Evolutionary conservation across 2,888 invertebrate genomes (phyloP).

Genomic region (Dusona sp.): DNA sequence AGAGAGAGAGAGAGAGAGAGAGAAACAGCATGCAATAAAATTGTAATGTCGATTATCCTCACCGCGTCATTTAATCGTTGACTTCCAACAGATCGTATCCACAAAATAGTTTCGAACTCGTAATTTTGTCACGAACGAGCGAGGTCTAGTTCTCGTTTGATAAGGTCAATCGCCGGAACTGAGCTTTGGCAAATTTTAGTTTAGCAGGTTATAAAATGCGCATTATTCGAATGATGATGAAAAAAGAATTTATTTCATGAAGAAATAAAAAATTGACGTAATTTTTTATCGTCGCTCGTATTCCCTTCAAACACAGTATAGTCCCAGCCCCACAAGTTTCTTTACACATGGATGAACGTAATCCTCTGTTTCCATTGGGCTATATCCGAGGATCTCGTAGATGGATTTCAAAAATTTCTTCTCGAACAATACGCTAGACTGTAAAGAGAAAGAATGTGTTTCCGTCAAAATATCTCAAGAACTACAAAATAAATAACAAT

Average conservation of each 20-base stretch:
- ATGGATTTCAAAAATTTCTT: no score
- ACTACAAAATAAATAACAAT: not conserved
- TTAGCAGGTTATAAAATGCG: not conserved
- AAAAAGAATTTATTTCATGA: not conserved
- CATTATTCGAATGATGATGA: not conserved
- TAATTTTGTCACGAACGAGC: slow-evolving; percentile 4
- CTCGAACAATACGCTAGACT: no score
- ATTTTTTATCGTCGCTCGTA: not conserved
- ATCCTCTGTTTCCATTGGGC: not conserved
- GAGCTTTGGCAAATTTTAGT: not conserved
- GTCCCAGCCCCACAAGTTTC: no score
- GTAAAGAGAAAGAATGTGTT: not conserved
- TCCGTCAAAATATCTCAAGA: not conserved
- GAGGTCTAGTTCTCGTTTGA: not conserved
- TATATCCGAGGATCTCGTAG: no score
- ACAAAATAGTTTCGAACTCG: slow-evolving; percentile 10
- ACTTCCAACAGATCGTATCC: slow-evolving; percentile 34
- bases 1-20: slow-evolving; percentile 22
- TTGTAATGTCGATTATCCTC: slow-evolving; percentile 54
- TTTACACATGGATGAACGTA: no score
- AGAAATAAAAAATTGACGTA: not conserved
- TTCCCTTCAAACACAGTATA: not conserved
- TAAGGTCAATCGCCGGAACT: not conserved
- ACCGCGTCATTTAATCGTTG: slow-evolving; percentile 61
- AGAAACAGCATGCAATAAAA: slow-evolving; percentile 54